Base-by-base conservation (phyloP, 2,888 invertebrate genomes). In the Encarsia formosa region DNA sequence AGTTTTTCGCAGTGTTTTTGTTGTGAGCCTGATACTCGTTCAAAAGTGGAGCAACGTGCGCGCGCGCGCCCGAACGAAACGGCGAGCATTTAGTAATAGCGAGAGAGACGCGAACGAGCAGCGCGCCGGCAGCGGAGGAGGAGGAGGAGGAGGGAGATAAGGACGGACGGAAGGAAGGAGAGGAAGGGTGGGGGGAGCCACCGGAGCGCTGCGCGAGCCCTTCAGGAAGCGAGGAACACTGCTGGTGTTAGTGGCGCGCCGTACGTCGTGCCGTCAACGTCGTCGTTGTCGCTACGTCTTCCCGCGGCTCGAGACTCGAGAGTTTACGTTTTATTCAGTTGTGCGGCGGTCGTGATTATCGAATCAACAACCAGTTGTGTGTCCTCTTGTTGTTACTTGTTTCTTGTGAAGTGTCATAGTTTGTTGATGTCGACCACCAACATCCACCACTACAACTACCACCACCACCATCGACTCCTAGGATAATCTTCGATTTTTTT, bases 221-320 rank as follows among this genome's bases (percentile, higher is more conserved):
- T 71, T 70, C 66, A 67, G 68, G 67, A 68, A 67, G 65, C 67
- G 66, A 67, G 69, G 68, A 68, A 65, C 38, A 47, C 52, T n/a
- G n/a, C n/a, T n/a, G 32, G 61, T 66, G 65, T 65, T 68, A 71
- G 71, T 71, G 65, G 67, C 64, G 65, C 66, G 65, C 66, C 64
- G 70, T 70, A 66, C 67, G 66, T 60, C 67, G 65, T 64, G 63
- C 63, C 65, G 70, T 67, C 61, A 62, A n/a, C 13, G 16, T 13
- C 63, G 69, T 65, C 62, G 26, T 26, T 26, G 26, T 26, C 26
- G 26, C 26, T 29, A 13, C 13, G 29, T 29, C 29, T 8, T 29
- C 29, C 8, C 29, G 8, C 13, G 8, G 29, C 29, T 13, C 29
- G n/a, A n/a, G n/a, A n/a, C n/a, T n/a, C 13, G 24, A 20, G 20